Evolutionary conservation across 2,888 invertebrate genomes (phyloP).

Genomic region (Ramazzottius varieornatus): DNA sequence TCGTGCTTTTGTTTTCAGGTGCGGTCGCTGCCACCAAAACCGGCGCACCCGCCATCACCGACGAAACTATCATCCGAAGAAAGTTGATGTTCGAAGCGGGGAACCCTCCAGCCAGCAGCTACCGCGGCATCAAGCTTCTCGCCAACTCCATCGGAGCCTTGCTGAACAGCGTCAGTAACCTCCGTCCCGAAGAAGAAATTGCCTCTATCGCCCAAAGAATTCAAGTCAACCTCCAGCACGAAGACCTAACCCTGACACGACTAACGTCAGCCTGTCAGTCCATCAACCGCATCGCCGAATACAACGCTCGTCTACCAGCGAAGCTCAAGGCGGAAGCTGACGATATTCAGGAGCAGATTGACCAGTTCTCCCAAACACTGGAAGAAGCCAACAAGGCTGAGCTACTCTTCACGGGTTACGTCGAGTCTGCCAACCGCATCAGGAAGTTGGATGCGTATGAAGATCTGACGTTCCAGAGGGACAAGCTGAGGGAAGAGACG

Average conservation of each 20-base stretch:
- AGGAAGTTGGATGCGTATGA: neutral
- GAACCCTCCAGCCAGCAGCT: neutral
- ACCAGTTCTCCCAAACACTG: neutral
- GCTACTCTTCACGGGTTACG: neutral
- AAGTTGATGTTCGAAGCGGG: slow-evolving; percentile 3
- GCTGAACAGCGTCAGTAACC: neutral
- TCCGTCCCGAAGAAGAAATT: neutral
- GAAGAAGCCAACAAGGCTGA: neutral
- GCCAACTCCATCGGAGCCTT: neutral
- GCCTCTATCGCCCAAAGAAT: neutral
- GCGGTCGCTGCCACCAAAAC: no score
- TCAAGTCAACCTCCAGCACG: neutral
- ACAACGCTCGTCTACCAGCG: neutral
- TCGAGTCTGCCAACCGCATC: neutral
- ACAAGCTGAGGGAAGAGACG: neutral
- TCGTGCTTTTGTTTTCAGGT: no score
- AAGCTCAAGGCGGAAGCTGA: neutral
- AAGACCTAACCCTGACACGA: neutral
- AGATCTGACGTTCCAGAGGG: neutral
- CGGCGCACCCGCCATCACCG: neutral
- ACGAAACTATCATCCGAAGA: neutral
- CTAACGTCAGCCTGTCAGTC: neutral
- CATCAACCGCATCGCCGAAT: neutral
- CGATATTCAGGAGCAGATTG: neutral
- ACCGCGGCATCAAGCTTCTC: neutral